A percentile compares a stretch with the other conserved stretches of the same genome.
phyloP scores from a whole-genome alignment of 2,888 invertebrate species.

The Drosophila greeni region DNA sequence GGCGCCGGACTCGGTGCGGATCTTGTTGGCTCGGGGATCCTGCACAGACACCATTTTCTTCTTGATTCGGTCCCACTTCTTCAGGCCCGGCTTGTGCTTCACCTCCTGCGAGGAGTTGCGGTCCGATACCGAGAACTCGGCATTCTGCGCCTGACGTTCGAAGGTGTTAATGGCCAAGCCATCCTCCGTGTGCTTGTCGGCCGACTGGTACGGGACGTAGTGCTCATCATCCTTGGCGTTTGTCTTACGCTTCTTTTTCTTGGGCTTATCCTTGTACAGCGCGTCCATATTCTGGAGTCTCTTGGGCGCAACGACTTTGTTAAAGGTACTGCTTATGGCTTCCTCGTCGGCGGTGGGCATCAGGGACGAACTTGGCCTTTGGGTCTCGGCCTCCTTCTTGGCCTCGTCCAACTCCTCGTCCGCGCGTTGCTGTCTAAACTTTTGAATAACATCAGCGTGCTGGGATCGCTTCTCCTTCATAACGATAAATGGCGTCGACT shows the following conservation, averaged over 20 bases:
- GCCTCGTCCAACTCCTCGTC: constrained; percentile 71
- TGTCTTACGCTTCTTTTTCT: constrained; percentile 79
- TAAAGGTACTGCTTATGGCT: constrained; percentile 82
- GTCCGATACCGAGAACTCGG: constrained; percentile 89
- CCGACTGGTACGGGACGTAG: constrained; percentile 91
- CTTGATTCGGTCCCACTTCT: constrained; percentile 95
- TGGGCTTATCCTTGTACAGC: constrained; percentile 80
- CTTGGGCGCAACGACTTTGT: constrained; percentile 80
- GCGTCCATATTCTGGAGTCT: constrained; percentile 80
- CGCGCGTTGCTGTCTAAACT: constrained; percentile 78
- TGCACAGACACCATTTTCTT: constrained; percentile 92
- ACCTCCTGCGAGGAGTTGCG: constrained; percentile 85
- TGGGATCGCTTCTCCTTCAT: constrained; percentile 93
- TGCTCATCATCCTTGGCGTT: constrained; percentile 85
- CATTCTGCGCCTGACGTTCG: constrained; percentile 87
- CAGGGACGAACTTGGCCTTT: constrained; percentile 31
- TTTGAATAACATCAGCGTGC: constrained; percentile 81
- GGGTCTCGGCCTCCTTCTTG: constrained; percentile 52
- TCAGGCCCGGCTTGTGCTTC: constrained; percentile 82
- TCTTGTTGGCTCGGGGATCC: constrained; percentile 84
- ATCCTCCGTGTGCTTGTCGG: constrained; percentile 90
- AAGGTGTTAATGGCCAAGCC: constrained; percentile 87
- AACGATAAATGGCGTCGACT: constrained; percentile 87
- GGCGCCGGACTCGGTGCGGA: constrained; percentile 96
- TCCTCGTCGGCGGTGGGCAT: constrained; percentile 79